Base-by-base conservation (phyloP, 2,113 vertebrate species). In the Platysternon megacephalum region DNA sequence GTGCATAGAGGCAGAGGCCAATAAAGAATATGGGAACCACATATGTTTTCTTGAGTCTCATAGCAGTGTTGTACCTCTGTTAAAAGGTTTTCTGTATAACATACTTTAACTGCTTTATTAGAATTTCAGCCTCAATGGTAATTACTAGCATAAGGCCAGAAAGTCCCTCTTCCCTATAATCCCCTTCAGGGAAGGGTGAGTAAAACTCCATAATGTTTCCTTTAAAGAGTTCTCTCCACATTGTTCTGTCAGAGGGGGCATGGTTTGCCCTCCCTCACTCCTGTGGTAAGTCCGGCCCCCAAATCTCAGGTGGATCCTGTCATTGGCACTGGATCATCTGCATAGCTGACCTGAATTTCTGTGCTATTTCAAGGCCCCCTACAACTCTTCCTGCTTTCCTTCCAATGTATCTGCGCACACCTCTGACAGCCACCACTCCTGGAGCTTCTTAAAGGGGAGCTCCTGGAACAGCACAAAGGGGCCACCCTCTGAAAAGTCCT, bases 141-240 rank as follows among this genome's bases (percentile, higher is more conserved):
- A 72, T 78, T 53, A 46, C 79, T 46, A 56, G 35, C 46, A 26
- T 11, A 58, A 85, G 42, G 22, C 21, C 8, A 24, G 44, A 82
- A 83, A 78, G 26, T 65, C 26, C 24, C 7, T 80, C 44, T 11
- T 22, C 2, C 3, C 42, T 0, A 0, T 12, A 65, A 39, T 1
- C 0, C n/a, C 51, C 79, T 80, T 80, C 46, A 29, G 46, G 19
- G 16, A 65, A 17, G 78, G 46, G 46, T 79, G 44, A 29, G 22
- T 29, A 48, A 79, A 78, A 48, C 5, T 26, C 39, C 11, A 26
- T 74, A 39, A 74, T 28, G 21, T 76, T 76, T 76, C 42, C 39
- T 76, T 76, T 35, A 68, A 9, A n/a, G 39, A 76, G 72, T 76
- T 14, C 10, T 12, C 72, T 44, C 11, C 7, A 29, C 74, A 46